These are phyloP conservation scores for Zophobas atratus DNA, from an alignment of 1,140 invertebrate genomes.

Conservation along the genomic window DNA sequence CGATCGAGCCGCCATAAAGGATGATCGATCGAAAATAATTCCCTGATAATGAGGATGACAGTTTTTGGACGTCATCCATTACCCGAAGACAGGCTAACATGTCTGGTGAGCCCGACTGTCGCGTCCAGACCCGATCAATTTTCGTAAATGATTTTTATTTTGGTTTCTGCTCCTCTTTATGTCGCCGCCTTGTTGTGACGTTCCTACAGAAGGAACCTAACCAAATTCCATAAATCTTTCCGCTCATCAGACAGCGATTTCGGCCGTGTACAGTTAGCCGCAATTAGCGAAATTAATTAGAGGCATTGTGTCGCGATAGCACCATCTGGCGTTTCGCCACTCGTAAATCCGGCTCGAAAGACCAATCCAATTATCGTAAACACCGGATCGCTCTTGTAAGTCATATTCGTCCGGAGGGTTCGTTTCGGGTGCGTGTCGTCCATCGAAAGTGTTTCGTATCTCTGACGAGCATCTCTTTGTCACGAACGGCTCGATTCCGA, in stretches of 20 bases:
- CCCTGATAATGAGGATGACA: constrained; percentile 46
- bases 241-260: background rate
- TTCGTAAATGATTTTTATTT: constrained; percentile 47
- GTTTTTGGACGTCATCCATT: constrained; percentile 47
- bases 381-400: constrained; percentile 14
- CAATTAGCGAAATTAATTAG: constrained; percentile 39
- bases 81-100: constrained; percentile 43
- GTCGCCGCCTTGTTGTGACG: constrained; percentile 30
- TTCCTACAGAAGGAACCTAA: background rate
- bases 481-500: constrained; percentile 43
- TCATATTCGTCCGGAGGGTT: constrained; percentile 7
- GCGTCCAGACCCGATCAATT: constrained; percentile 28
- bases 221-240: constrained; percentile 14
- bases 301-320: constrained; percentile 31
- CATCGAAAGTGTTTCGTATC: constrained; percentile 39
- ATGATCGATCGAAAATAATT: constrained; percentile 47
- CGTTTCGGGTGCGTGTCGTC: no score
- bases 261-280: constrained; percentile 1
- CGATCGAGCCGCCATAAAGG: constrained; percentile 31
- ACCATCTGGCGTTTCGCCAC: constrained; percentile 2
- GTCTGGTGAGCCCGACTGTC: constrained; percentile 42
- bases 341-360: constrained; percentile 17
- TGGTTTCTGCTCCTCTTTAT: constrained; percentile 10
- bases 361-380: constrained; percentile 32
- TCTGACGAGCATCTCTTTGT: constrained; percentile 33